phyloP scores from a whole-genome alignment of 2,888 invertebrate species.

The Xestia ashworthii region DNA sequence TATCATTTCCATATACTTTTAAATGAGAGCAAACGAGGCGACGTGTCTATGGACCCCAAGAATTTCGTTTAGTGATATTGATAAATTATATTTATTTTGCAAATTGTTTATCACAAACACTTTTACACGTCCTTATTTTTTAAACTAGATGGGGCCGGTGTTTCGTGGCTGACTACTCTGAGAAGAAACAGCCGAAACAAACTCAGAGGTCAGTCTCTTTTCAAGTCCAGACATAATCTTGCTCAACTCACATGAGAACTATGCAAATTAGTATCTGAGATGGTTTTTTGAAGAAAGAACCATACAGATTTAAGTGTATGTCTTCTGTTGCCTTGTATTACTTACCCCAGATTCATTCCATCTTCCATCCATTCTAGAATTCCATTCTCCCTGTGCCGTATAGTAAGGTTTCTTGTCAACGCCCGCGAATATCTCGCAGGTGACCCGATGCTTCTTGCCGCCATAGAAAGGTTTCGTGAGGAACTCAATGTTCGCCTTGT shows the following conservation, averaged over 20 bases:
- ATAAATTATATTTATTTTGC: too few relatives aligned
- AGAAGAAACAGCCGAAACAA: too few relatives aligned
- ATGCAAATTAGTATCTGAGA: too few relatives aligned
- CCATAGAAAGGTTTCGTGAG: slow-evolving; percentile 99
- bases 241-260: too few relatives aligned
- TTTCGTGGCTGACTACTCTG: too few relatives aligned
- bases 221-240: too few relatives aligned
- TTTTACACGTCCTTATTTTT: too few relatives aligned
- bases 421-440: slow-evolving; percentile 95
- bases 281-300: too few relatives aligned
- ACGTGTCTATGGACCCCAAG: not conserved
- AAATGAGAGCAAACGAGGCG: not conserved
- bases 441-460: slow-evolving; percentile 97
- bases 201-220: too few relatives aligned
- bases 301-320: not conserved
- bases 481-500: slow-evolving; percentile 98
- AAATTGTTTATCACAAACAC: too few relatives aligned
- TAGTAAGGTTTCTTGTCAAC: slow-evolving; percentile 97
- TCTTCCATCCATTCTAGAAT: slow-evolving; percentile 98
- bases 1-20: not conserved
- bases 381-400: slow-evolving; percentile 98
- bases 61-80: not conserved
- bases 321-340: slow-evolving; percentile 5
- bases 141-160: too few relatives aligned
- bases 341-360: slow-evolving; percentile 93